Base-by-base conservation (phyloP, 1,140 invertebrate genomes). In the Drosophila sulfurigaster region DNA sequence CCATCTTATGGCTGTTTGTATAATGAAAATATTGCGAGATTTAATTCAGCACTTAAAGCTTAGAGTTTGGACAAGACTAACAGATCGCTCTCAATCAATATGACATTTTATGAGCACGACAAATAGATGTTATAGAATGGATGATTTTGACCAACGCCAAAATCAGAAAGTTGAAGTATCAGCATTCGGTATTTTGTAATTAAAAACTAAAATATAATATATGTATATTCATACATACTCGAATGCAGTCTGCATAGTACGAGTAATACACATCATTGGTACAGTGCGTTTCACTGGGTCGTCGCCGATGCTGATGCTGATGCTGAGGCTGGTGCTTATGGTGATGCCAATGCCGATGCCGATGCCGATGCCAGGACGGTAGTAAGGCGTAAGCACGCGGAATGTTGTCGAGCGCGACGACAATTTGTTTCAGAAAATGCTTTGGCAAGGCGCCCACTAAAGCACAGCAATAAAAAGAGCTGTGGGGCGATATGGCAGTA, bases 401-500 rank as follows among this genome's bases (percentile, higher is more conserved):
- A 92, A 92, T 92, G 91, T 92, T 92, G 91, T 92, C 85, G 91
- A 92, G 91, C 81, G 83, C 91, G 82, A 87, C 91, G 79, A 91
- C 91, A 89, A 92, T 92, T 92, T 92, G 91, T 92, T 85, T 88
- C 75, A 82, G 75, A 91, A 92, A 92, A 91, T 90, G 82, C 83
- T 90, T 57, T 91, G 89, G 89, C 89, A 91, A 81, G 60, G 78
- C 80, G 89, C 89, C 89, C 89, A 91, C 86, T 91, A 73, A 90
- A 90, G 66, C 86, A 90, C 79, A 80, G 73, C 78, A 82, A 79
- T 72, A 73, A 89, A 78, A 30, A 60, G 30, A 83, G 67, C 71
- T 68, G 71, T 68, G 69, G 49, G 68, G 69, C 72, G 45, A 79
- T 68, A 57, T 51, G 32, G 51, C 51, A 45, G 20, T 30, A 77